A percentile compares a stretch with the other conserved stretches of the same genome.
phyloP scores from a whole-genome alignment of 2,797 vertebrate species.

The Nannoperca australis region DNA sequence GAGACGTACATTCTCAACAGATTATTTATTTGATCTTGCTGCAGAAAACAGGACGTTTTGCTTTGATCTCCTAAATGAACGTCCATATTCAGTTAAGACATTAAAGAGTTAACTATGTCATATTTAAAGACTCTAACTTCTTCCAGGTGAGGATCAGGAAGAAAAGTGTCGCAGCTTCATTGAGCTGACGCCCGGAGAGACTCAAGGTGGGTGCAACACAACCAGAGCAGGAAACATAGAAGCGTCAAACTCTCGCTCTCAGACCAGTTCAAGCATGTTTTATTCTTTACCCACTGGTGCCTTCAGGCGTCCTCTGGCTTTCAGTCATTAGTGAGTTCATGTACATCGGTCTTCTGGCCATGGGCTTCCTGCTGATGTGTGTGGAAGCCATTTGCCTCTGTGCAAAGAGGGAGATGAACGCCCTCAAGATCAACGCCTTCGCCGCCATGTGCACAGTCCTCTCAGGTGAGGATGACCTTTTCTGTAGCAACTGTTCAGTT shows the following conservation, averaged over 20 bases:
- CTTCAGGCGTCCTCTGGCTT: slow-evolving; percentile 84
- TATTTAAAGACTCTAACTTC: neutral
- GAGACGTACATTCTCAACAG: neutral
- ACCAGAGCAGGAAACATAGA: neutral
- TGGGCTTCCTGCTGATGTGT: slow-evolving; percentile 90
- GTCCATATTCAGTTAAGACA: neutral
- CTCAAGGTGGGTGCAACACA: slow-evolving; percentile 76
- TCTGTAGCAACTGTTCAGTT: no score
- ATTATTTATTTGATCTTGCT: neutral
- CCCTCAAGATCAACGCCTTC: slow-evolving; percentile 89
- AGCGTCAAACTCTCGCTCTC: neutral
- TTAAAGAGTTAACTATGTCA: neutral
- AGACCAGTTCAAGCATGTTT: neutral
- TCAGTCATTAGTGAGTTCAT: slow-evolving; percentile 87
- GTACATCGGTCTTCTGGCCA: slow-evolving; percentile 87
- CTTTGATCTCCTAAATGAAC: neutral
- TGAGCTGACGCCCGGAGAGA: slow-evolving; percentile 87
- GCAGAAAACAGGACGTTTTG: neutral
- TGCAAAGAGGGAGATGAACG: slow-evolving; percentile 86
- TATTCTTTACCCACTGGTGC: neutral
- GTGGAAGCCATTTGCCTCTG: slow-evolving; percentile 85
- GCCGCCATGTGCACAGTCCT: slow-evolving; percentile 90
- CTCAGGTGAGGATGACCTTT: slow-evolving; percentile 78
- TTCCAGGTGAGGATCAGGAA: slow-evolving; percentile 75
- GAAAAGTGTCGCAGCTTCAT: slow-evolving; percentile 90